Evolutionary conservation across 2,888 invertebrate genomes (phyloP), one percentile per base, ranked within the genome.

Genomic region (Tachystola acroxantha): DNA sequence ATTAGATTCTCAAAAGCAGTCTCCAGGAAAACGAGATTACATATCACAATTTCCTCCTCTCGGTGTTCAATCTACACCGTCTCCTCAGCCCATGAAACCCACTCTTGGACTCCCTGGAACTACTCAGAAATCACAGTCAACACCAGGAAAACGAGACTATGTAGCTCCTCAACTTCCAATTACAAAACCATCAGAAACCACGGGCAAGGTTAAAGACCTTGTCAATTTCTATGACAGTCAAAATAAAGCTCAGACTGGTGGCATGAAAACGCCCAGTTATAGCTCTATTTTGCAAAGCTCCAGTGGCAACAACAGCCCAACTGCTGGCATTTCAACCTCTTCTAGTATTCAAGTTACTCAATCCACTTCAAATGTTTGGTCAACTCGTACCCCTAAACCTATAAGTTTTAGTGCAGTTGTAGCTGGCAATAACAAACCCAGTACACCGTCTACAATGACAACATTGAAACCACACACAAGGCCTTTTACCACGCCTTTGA

Each of bases 181-280:
- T 7, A 39, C 40, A 51, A 57, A 35, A 27, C 36, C 39, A 38
- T 34, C 63, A 42, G 56, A 45, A 42, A 61, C 46, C 27, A 47
- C 56, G 7, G 71, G 75, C 28, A 79, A 77, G 51, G 84, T 86
- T 1, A 76, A 82, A 50, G 85, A 81, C 43, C 59, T 86, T 9
- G 50, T 86, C 24, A 75, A 81, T 40, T 80, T 71, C 50, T 86
- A 74, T 45, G 78, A 82, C 32, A 58, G 45, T 33, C 66, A 74
- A 49, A 59, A 45, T 10, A 57, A 53, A 34, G 53, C 48, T 32
- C 59, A 59, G 42, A 59, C 45, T 37, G 47, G n/a, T n/a, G n/a
- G n/a, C n/a, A 45, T 14, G 58, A 65, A 63, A 34, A 43, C 59
- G n/a, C 73, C 74, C 3, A 87, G 81, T 50, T 87, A 81, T 39